Base-by-base conservation (phyloP, 2,888 invertebrate genomes). In the Amphipoea lucens region DNA sequence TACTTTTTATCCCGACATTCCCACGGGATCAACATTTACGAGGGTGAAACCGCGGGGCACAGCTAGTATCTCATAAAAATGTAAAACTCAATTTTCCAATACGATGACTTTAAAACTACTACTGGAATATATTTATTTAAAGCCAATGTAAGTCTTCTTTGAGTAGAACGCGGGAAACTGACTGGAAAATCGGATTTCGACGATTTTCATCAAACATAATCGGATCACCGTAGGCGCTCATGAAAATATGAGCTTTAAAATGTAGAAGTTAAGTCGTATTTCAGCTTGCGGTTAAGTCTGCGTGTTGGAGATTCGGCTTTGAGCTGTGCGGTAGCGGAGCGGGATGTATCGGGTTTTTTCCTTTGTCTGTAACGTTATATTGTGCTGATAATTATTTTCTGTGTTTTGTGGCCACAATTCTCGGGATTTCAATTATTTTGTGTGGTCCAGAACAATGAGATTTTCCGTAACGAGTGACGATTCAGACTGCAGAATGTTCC, bases 141-240 rank as follows among this genome's bases (percentile, higher is more conserved):
- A 90, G 81, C 87, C 87, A 90, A 85, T 89, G 86, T 87, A 89
- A 87, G 82, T 83, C 84, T 75, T 78, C 85, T 89, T 88, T 88
- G 81, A 87, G 78, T 82, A 79, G 81, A 80, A 83, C 78, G 84
- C 66, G 86, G 67, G 83, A 88, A 90, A 91, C 90, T 89, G 88
- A 85, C 88, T 89, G 90, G 90, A 90, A 92, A 92, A 92, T 90
- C 90, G 88, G 88, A 91, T 91, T 88, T 87, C 84, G 20, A 86
- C 88, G 87, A 91, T 91, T 92, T 91, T 92, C 90, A 92, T 91
- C 90, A 90, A 89, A 84, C 69, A 74, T 90, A 89, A 89, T 89
- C 90, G 85, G 90, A 89, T 90, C 87, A 85, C 29, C 4, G 80
- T 29, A 42, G 77, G 70, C 70, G 60, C 79, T 83, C 81, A 81